Evolutionary conservation across 2,888 invertebrate species (phyloP), one percentile per base, ranked within the genome.

Genomic region (Abscondita cerata): DNA sequence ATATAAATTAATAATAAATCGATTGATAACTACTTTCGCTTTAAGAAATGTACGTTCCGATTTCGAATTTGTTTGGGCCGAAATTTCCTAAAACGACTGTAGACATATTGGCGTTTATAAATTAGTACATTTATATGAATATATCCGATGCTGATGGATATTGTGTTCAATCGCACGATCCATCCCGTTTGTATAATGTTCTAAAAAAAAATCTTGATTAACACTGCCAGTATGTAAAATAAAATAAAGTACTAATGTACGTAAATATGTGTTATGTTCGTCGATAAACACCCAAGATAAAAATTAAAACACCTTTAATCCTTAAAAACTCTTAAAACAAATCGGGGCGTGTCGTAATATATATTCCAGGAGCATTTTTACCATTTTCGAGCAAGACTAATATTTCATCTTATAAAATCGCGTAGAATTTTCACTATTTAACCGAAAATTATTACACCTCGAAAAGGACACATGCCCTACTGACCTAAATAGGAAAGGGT

Each of bases 221-320:
- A 75, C 69, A 78, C 77, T 78, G 78, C 77, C 77, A 78, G 70
- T 72, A 75, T 73, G 73, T 73, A 71, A 73, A 70, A 67, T 69
- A 66, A 64, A 72, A 73, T 71, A 72, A 73, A 73, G 70, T 68
- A 70, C 67, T 59, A 53, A 51, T 58, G 69, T 70, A 66, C 66
- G 60, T 62, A 67, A 65, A n/a, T 53, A 60, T 69, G n/a, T n/a
- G 65, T 64, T 68, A 65, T 68, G 66, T 70, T 66, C 62, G 62
- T 70, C 64, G 61, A 58, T 38, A 50, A 47, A 31, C 34, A 53
- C 44, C 19, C 1, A 44, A 44, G 18, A 47, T 25, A 33, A 16
- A 44, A n/a, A 33, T n/a, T 25, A 44, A 46, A 40, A 13, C 4
- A 20, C 44, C 13, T n/a, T n/a, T n/a, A 40, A 13, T 48, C 9